A percentile compares a stretch with the other conserved stretches of the same genome.
Conservation (phyloP, 1,140 invertebrate genomes). For the Apis florea region DNA sequence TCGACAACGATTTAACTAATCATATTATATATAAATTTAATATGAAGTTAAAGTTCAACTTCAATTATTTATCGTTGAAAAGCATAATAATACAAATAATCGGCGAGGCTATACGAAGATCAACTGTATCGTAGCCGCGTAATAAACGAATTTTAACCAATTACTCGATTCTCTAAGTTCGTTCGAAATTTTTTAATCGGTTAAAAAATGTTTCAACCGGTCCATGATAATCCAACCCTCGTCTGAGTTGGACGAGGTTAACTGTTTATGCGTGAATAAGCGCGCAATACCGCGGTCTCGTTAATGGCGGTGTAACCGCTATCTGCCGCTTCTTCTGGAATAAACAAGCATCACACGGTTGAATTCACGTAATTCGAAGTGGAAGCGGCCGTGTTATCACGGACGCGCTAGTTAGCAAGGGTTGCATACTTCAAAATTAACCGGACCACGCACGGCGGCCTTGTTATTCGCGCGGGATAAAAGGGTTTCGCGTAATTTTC, state of each 20-base stretch:
- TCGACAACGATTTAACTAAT: too few species aligned
- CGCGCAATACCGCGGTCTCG: background rate
- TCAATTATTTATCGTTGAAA: too few species aligned
- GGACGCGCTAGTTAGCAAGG: slow-evolving; percentile 10
- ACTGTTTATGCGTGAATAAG: background rate
- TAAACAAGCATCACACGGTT: slow-evolving; percentile 41
- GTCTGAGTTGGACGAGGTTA: too few species aligned
- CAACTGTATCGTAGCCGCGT: too few species aligned
- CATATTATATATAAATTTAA: too few species aligned
- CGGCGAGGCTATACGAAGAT: too few species aligned
- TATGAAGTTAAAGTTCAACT: too few species aligned
- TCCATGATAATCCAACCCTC: background rate
- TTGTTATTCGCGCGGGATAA: background rate
- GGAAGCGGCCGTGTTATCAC: slow-evolving; percentile 42
- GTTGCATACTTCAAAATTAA: slow-evolving; percentile 39
- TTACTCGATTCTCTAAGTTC: too few species aligned
- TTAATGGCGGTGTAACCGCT: slow-evolving; percentile 21
- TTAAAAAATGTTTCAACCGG: too few species aligned
- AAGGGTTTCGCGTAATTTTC: slow-evolving; percentile 15
- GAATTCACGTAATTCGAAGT: slow-evolving; percentile 28
- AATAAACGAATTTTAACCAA: too few species aligned
- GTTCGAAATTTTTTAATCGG: too few species aligned
- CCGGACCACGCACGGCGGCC: background rate
- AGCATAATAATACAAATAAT: too few species aligned
- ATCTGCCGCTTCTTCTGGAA: slow-evolving; percentile 39